A percentile compares a stretch with the other conserved stretches of the same genome.
Conservation (phyloP, 2,797 vertebrate genomes). For the Nannoperca obscura region DNA sequence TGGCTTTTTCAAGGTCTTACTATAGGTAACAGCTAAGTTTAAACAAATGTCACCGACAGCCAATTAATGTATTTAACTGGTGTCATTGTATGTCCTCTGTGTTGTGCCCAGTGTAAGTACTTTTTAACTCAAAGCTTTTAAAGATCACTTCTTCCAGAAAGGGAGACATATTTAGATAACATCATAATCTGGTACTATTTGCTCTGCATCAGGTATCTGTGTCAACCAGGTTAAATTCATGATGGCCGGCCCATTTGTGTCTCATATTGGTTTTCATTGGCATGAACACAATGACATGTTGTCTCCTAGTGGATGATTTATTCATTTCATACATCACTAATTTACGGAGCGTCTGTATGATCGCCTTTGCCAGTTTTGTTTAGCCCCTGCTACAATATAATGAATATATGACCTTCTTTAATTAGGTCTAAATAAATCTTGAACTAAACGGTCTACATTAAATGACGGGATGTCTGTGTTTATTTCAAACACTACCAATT, state of each 20-base stretch:
- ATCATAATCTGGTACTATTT: slow-evolving; percentile 16
- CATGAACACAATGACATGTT: slow-evolving; percentile 38
- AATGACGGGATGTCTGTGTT: slow-evolving; percentile 38
- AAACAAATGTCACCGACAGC: not conserved
- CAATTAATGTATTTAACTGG: not conserved
- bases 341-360: slow-evolving; percentile 55
- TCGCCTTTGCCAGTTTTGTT: slow-evolving; percentile 46
- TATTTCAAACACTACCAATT: slow-evolving; percentile 60
- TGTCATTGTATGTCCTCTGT: slow-evolving; percentile 23
- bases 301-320: slow-evolving; percentile 59
- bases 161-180: not conserved
- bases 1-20: not conserved
- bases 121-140: slow-evolving; percentile 21
- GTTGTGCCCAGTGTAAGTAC: not conserved
- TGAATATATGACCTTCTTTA: slow-evolving; percentile 25
- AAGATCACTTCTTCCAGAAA: slow-evolving; percentile 19
- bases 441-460: slow-evolving; percentile 36
- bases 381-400: slow-evolving; percentile 12
- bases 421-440: slow-evolving; percentile 9
- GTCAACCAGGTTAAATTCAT: slow-evolving; percentile 47
- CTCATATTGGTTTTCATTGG: slow-evolving; percentile 51
- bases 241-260: slow-evolving; percentile 24
- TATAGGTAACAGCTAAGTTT: not conserved
- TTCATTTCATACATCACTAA: slow-evolving; percentile 74
- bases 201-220: slow-evolving; percentile 8